Percentiles rank a stretch among this genome's conserved stretches.
Evolutionary conservation across 1,140 invertebrate species (phyloP).

Genomic region (Nixonia krombeini): DNA sequence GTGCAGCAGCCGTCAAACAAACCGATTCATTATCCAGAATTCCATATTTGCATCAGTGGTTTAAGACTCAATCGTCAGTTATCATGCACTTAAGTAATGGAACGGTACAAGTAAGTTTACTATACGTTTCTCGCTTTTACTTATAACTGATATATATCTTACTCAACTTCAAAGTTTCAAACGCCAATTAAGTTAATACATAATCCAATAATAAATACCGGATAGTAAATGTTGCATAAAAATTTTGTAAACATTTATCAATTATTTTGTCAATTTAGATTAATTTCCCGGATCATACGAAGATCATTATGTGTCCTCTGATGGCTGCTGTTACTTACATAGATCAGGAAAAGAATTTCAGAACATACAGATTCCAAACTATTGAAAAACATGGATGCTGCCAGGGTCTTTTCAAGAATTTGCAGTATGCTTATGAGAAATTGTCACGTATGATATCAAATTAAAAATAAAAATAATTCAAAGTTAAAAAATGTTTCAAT

Average conservation of each 20-base stretch:
- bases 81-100: conserved; percentile 98
- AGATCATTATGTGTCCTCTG: conserved; percentile 96
- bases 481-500: too few species aligned
- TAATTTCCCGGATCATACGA: conserved; percentile 98
- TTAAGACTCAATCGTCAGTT: conserved; percentile 93
- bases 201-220: too few species aligned
- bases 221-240: too few species aligned
- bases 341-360: conserved; percentile 89
- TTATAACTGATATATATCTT: too few species aligned
- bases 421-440: conserved; percentile 91
- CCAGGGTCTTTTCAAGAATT: conserved; percentile 82
- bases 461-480: too few species aligned
- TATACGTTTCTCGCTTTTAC: too few species aligned
- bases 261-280: conserved; percentile 77
- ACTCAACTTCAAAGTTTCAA: too few species aligned
- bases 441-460: conserved; percentile 69
- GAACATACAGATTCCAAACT: conserved; percentile 89
- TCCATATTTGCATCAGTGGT: conserved; percentile 96
- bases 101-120: conserved; percentile 87
- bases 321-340: conserved; percentile 98
- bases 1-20: conserved; percentile 82
- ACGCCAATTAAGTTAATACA: too few species aligned
- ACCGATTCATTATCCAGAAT: conserved; percentile 91
- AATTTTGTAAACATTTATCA: conserved; percentile 4
- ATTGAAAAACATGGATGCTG: conserved; percentile 89